Conservation (phyloP, 2,888 invertebrate species). For the Drosophila putrida region DNA sequence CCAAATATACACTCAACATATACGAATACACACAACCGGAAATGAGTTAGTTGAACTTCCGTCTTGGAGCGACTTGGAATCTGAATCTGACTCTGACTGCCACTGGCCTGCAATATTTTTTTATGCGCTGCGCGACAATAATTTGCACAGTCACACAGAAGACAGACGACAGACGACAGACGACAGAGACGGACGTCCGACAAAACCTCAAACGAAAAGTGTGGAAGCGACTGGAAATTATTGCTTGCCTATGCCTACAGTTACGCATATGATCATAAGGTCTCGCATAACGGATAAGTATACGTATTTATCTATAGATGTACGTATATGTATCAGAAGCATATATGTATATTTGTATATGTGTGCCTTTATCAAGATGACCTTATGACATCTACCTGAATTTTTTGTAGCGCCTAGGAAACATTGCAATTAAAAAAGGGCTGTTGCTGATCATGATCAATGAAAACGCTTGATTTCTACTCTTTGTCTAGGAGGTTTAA, state of each 20-base stretch:
- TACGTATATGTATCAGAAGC: neutral
- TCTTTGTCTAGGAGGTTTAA: neutral
- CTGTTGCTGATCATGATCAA: neutral
- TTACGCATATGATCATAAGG: constrained; percentile 39
- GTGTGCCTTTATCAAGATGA: constrained; percentile 33
- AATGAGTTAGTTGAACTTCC: constrained; percentile 84
- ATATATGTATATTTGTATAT: neutral
- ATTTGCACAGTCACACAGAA: constrained; percentile 68
- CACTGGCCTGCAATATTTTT: constrained; percentile 69
- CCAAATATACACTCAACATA: constrained; percentile 48
- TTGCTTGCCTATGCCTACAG: constrained; percentile 45
- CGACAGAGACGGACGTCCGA: constrained; percentile 34
- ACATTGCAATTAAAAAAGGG: neutral
- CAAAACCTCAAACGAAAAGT: constrained; percentile 29
- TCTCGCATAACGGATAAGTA: constrained; percentile 16
- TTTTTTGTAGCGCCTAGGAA: constrained; percentile 12
- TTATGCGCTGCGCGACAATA: constrained; percentile 73
- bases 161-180: constrained; percentile 12
- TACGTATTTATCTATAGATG: neutral
- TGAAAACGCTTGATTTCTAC: neutral
- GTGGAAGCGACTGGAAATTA: constrained; percentile 45
- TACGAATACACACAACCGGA: constrained; percentile 74
- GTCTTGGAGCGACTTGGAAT: constrained; percentile 66
- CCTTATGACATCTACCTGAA: constrained; percentile 47
- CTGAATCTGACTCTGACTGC: constrained; percentile 42